These are phyloP conservation scores for Ceratosolen fusciceps DNA, from an alignment of 1,140 invertebrate species.

Conservation along the genomic window DNA sequence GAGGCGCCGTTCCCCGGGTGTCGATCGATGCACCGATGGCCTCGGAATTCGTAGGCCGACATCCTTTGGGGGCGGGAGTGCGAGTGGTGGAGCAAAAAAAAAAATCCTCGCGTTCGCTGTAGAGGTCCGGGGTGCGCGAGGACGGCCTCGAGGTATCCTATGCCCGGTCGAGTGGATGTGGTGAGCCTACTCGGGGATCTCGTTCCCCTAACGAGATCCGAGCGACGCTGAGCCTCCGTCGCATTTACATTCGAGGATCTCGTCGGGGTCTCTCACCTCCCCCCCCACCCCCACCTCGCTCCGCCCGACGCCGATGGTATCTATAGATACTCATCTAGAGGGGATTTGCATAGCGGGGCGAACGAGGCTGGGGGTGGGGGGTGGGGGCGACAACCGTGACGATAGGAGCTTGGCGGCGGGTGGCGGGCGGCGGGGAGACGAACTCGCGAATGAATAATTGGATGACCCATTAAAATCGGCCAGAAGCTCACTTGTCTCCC, in stretches of 20 bases:
- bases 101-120: background rate
- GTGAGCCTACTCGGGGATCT: conserved; percentile 32
- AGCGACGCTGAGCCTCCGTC: background rate
- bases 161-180: conserved; percentile 16
- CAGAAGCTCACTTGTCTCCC: conserved; percentile 37
- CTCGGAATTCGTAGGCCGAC: no score
- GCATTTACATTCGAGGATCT: conserved; percentile 46
- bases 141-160: background rate
- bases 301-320: background rate
- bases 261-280: conserved; percentile 22
- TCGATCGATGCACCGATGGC: conserved; percentile 18
- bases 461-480: conserved; percentile 46
- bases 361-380: no score
- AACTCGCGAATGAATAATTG: conserved; percentile 47
- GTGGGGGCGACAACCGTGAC: background rate
- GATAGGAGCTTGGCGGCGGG: no score
- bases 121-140: background rate
- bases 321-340: conserved; percentile 34
- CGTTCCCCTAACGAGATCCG: conserved; percentile 39
- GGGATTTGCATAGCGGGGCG: conserved; percentile 32
- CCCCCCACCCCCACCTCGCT: no score
- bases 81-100: conserved; percentile 15
- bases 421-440: conserved; percentile 7
- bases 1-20: background rate
- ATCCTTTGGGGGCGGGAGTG: no score